Percentiles rank a stretch among this genome's conserved stretches.
Evolutionary conservation across 2,113 vertebrate genomes (phyloP).

Genomic region (Hucho hucho): DNA sequence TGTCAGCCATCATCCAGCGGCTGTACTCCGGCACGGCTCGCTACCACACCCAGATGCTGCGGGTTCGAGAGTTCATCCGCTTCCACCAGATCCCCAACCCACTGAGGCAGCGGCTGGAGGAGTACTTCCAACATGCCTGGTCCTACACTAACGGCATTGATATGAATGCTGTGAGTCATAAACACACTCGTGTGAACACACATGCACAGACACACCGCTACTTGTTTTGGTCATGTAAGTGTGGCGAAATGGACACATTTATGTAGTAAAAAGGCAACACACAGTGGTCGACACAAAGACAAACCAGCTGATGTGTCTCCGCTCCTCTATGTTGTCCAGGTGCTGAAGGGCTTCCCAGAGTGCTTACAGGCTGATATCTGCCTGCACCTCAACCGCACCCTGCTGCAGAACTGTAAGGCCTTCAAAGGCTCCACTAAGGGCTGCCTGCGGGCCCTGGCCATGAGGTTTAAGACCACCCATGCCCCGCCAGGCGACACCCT

Average conservation of each 20-base stretch:
- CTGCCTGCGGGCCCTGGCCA: constrained; percentile 86
- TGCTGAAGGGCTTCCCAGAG: constrained; percentile 89
- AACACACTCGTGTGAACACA: neutral
- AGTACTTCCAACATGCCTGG: constrained; percentile 79
- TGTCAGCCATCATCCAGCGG: constrained; percentile 82
- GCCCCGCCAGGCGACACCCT: constrained; percentile 88
- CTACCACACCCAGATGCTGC: constrained; percentile 82
- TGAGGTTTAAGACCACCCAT: constrained; percentile 90
- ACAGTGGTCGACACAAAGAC: neutral
- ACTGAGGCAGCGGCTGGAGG: constrained; percentile 75
- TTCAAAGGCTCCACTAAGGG: constrained; percentile 88
- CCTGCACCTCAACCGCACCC: constrained; percentile 85
- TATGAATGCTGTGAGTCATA: constrained; percentile 76
- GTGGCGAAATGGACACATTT: constrained; percentile 51
- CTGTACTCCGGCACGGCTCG: constrained; percentile 81
- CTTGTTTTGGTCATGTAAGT: too few relatives aligned
- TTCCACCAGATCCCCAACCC: constrained; percentile 83
- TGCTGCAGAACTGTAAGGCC: constrained; percentile 87
- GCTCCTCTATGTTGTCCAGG: constrained; percentile 63
- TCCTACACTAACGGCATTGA: constrained; percentile 82
- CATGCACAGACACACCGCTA: neutral
- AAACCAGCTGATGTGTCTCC: neutral
- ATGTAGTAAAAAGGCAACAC: constrained; percentile 50
- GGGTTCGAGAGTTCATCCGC: constrained; percentile 78
- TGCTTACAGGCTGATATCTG: constrained; percentile 92